Base-by-base conservation (phyloP, 2,113 vertebrate genomes). In the Phalacrocorax carbo region DNA sequence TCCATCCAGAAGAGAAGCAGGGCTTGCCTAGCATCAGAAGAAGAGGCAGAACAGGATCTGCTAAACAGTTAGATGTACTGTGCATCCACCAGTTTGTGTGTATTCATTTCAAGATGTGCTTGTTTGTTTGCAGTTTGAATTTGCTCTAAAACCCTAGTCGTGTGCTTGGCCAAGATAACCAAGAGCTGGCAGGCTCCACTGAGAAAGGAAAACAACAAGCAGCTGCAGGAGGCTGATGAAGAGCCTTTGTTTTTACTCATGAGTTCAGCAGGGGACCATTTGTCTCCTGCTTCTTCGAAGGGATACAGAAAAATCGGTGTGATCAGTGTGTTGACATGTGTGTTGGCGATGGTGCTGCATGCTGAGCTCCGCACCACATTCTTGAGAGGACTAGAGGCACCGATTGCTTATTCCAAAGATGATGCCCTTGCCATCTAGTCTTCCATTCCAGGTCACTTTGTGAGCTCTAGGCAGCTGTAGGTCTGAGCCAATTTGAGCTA, bases 171-270 rank as follows among this genome's bases (percentile, higher is more conserved):
- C 82, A 94, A 93, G 93, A 94, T 64, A 94, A 90, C 95, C 64
- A 86, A 48, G 75, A 90, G 55, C 87, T 95, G 95, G 89, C 89
- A 95, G 95, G 82, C 87, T 88, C 46, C 64, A 46, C 48, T 62
- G 66, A 88, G 78, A 94, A 94, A 77, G 62, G 71, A 96, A 96
- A 96, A 96, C 96, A 97, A 92, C 64, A 71, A 93, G 86, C 94
- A 97, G 93, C 91, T 97, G 94, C 79, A 81, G 94, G 96, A 95
- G 87, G 82, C 93, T 97, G 94, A 96, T 96, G 96, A 96, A 96
- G 89, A 72, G 89, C 71, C 95, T 96, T 96, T 93, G 90, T 94
- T 97, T 95, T 95, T 16, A 54, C 70, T 93, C 91, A 81, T 88
- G 89, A 94, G 82, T 90, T 95, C 89, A 96, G 75, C 68, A 70